These are phyloP conservation scores for Spinus olivaceus DNA, from an alignment of 2,797 vertebrate species.

Conservation along the genomic window DNA sequence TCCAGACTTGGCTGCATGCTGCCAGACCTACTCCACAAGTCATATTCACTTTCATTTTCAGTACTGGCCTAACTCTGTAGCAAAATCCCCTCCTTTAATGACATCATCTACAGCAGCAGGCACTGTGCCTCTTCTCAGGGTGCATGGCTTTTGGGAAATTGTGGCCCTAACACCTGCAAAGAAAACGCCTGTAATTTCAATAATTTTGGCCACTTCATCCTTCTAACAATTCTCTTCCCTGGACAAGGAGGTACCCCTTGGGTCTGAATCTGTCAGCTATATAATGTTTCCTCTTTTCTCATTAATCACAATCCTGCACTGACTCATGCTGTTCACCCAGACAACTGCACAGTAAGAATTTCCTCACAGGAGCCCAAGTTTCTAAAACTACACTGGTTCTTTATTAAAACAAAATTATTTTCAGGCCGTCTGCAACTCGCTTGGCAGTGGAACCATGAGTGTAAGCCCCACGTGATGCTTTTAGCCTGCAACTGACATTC, in stretches of 20 bases:
- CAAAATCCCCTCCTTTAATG: background rate
- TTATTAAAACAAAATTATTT: background rate
- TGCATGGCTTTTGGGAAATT: background rate
- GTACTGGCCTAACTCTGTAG: background rate
- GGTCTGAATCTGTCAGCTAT: background rate
- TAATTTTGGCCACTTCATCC: background rate
- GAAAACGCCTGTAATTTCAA: background rate
- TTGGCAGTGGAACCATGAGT: background rate
- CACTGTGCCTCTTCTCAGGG: background rate
- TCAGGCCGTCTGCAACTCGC: background rate
- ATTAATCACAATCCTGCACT: background rate
- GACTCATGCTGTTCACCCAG: background rate
- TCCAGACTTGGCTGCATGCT: background rate
- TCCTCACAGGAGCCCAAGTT: background rate
- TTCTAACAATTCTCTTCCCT: background rate
- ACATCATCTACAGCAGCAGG: background rate
- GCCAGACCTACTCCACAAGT: background rate
- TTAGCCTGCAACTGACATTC: background rate
- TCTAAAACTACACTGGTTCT: background rate
- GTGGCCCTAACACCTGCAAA: background rate
- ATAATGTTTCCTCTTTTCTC: background rate
- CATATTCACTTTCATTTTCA: background rate
- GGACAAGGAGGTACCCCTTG: background rate
- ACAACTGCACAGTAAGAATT: background rate
- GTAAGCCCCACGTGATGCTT: background rate